Base-by-base conservation (phyloP, 2,113 vertebrate species). In the Gasterosteus aculeatus region DNA sequence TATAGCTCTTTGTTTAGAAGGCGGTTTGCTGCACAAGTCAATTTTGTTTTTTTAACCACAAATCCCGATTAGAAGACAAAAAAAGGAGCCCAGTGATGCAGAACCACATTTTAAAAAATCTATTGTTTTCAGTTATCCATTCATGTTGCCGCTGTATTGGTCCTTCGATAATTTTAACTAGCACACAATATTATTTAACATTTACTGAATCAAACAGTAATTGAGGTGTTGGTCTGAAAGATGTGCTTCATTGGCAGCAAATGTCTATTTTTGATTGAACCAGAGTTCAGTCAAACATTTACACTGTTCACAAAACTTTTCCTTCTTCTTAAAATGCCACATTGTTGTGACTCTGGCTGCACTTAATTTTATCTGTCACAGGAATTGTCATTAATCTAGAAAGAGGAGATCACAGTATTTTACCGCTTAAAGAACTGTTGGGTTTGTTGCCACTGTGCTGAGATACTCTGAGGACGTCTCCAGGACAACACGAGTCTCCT, bases 111-210 rank as follows among this genome's bases (percentile, higher is more conserved):
- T 38, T 5, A 81, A 65, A n/a, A 57, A 33, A 11, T 35, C 15
- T 31, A 79, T 72, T 57, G 53, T 69, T 76, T 64, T 73, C 22
- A 49, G 11, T 53, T 41, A 38, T 44, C 26, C 12, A 42, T 58
- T 75, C 49, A 46, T 47, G 69, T 70, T 18, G 5, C 26, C 18
- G 39, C 46, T 57, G 54, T 35, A 57, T 54, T 57, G 39, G 31
- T 38, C 7, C 16, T 39, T 62, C 47, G 53, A 58, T 62, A 8
- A 39, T 29, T 68, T 16, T 39, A 71, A 51, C 16, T 11, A 18
- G 54, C 56, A 57, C 18, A 44, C 11, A 54, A 22, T 42, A 18
- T 4, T n/a, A 57, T 56, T 57, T 56, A 61, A 33, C n/a, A 7
- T 38, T 18, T 47, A 53, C 54, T 11, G 10, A 76, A 58, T 58